Evolutionary conservation across 2,888 invertebrate genomes (phyloP).

Genomic region (Globia sparganii): DNA sequence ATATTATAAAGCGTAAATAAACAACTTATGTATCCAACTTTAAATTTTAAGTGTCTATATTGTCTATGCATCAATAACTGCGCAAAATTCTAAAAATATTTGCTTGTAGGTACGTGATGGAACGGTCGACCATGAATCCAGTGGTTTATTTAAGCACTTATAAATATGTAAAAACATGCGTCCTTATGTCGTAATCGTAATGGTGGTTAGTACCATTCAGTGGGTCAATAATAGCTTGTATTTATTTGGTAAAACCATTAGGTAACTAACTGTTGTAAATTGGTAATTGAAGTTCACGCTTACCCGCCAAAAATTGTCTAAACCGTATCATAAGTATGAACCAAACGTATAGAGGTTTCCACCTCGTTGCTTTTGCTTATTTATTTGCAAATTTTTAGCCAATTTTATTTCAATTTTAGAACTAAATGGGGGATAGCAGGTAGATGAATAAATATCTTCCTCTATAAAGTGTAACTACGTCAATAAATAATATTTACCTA

Average conservation of each 20-base stretch:
- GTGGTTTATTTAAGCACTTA: conserved; percentile 52
- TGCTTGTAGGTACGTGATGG: conserved; percentile 50
- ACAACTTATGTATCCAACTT: neutral
- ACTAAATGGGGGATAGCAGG: too few relatives aligned
- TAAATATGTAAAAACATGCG: conserved; percentile 53
- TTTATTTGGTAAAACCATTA: conserved; percentile 52
- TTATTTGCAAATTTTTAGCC: neutral
- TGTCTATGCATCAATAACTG: conserved; percentile 21
- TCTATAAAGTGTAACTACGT: neutral
- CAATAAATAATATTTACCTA: neutral
- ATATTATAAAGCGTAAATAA: neutral
- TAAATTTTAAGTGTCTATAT: neutral
- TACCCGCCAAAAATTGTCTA: conserved; percentile 9
- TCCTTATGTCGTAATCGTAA: conserved; percentile 57
- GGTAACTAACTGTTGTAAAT: conserved; percentile 53
- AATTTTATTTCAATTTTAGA: neutral
- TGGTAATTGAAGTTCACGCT: conserved; percentile 51
- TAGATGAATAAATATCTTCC: neutral
- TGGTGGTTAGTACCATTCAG: conserved; percentile 30
- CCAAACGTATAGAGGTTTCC: neutral
- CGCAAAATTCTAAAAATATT: conserved; percentile 40
- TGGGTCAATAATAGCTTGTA: conserved; percentile 28
- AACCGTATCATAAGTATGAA: neutral
- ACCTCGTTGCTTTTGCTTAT: neutral
- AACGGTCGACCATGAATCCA: conserved; percentile 61